phyloP scores from a whole-genome alignment of 1,140 invertebrate genomes.

The Drosophila nasuta region DNA sequence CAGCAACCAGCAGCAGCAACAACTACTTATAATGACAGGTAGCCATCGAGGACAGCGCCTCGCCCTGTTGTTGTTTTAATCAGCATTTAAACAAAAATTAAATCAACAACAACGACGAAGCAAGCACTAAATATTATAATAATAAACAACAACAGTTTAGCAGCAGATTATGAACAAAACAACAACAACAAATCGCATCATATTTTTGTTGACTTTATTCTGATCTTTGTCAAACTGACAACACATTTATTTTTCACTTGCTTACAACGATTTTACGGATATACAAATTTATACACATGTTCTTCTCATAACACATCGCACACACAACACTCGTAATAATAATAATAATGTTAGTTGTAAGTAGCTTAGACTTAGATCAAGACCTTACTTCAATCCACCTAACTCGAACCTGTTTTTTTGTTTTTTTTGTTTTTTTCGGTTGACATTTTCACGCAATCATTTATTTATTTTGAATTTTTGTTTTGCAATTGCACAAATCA shows the following conservation, averaged over 20 bases:
- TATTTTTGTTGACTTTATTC: constrained; percentile 4
- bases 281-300: constrained; percentile 5
- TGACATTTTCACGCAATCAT: constrained; percentile 27
- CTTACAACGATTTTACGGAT: constrained; percentile 28
- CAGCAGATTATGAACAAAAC: constrained; percentile 50
- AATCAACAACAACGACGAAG: constrained; percentile 48
- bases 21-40: constrained; percentile 50
- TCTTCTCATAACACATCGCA: neutral
- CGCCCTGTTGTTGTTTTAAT: constrained; percentile 65
- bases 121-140: constrained; percentile 30
- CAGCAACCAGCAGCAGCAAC: constrained; percentile 22
- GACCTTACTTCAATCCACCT: constrained; percentile 5
- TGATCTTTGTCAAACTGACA: constrained; percentile 11
- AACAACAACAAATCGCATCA: constrained; percentile 18
- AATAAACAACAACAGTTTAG: constrained; percentile 63
- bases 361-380: constrained; percentile 10
- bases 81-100: constrained; percentile 63
- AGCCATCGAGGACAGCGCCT: constrained; percentile 40
- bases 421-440: neutral
- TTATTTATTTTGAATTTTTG: neutral
- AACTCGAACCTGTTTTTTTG: constrained; percentile 8
- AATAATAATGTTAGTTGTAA: neutral
- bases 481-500: neutral
- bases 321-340: too few relatives aligned
- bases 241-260: constrained; percentile 3